Conservation (phyloP, 2,797 vertebrate genomes). For the Oreonectes daqikongensis region DNA sequence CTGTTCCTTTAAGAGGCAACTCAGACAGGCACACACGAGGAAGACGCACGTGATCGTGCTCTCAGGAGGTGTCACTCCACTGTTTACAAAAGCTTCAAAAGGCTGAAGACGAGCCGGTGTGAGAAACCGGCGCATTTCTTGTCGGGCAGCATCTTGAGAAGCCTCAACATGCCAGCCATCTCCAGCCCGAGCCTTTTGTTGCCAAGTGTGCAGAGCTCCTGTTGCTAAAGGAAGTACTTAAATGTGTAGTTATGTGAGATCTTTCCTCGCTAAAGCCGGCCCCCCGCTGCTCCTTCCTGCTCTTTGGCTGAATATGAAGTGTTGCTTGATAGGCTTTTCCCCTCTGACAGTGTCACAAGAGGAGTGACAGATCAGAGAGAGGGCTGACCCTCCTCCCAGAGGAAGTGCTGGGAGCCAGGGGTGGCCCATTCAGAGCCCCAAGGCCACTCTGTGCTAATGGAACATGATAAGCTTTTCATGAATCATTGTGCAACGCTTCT, state of each 20-base stretch:
- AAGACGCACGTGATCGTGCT: conserved; percentile 21
- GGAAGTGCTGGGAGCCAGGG: conserved; percentile 41
- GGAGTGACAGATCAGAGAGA: conserved; percentile 50
- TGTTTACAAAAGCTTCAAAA: conserved; percentile 45
- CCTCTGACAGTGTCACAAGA: conserved; percentile 56
- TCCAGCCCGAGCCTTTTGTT: conserved; percentile 52
- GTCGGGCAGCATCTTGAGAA: conserved; percentile 46
- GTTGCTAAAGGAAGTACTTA: conserved; percentile 60
- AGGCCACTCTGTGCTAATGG: conserved; percentile 42
- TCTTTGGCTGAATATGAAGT: conserved; percentile 52
- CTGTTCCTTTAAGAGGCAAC: background rate
- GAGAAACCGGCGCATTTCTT: conserved; percentile 39
- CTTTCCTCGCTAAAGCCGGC: conserved; percentile 48
- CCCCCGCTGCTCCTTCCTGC: conserved; percentile 52
- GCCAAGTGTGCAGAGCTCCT: conserved; percentile 46
- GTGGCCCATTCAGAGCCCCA: conserved; percentile 47
- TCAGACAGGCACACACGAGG: conserved; percentile 8
- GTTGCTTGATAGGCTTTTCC: conserved; percentile 57
- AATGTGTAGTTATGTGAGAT: conserved; percentile 58
- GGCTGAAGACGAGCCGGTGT: conserved; percentile 15
- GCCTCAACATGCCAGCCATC: conserved; percentile 34
- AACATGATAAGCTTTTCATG: conserved; percentile 46
- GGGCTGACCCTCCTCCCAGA: conserved; percentile 44
- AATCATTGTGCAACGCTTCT: conserved; percentile 19
- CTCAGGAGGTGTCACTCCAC: conserved; percentile 48